Base-by-base conservation (phyloP, 2,888 invertebrate species). In the Rosalia funebris region DNA sequence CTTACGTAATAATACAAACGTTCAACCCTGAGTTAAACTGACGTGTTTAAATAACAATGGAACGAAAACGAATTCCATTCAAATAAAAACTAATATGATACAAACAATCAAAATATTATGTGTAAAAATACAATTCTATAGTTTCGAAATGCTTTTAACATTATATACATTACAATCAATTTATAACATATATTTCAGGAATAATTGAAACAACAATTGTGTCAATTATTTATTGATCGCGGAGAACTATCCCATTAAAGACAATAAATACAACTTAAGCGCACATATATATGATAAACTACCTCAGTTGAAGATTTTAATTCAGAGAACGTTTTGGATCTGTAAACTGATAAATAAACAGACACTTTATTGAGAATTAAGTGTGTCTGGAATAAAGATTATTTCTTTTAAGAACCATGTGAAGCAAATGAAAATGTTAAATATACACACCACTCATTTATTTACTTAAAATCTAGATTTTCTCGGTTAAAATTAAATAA, bases 281-380 rank as follows among this genome's bases (percentile, higher is more conserved):
- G 16, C 16, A 39, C 14, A 15, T 14, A 15, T 41, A 17, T 15
- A 41, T 16, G 41, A 41, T 16, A 41, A 41, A 37, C 1, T 41
- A 41, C 41, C 15, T 44, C 44, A 10, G 10, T 44, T 12, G 11
- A 7, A n/a, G n/a, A 14, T 44, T 19, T 12, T 44, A 44, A 44
- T 44, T 11, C 44, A 44, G 1, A 7, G 3, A 10, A 12, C 44
- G 44, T 44, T 20, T 20, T 44, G 20, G 25, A 44, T 44, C 44
- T 44, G 19, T 12, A 44, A 20, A 12, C 25, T 25, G 44, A 44
- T 44, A 44, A 19, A 19, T 44, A 44, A 20, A 44, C 25, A 44
- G 44, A 44, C 44, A 44, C 19, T 44, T 44, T 44, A 44, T 44
- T 44, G 44, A 44, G 44, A 44, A 44, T 20, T 12, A 25, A 12